A percentile compares a stretch with the other conserved stretches of the same genome.
Evolutionary conservation across 2,113 vertebrate species (phyloP).

Genomic region (Recurvirostra avosetta): DNA sequence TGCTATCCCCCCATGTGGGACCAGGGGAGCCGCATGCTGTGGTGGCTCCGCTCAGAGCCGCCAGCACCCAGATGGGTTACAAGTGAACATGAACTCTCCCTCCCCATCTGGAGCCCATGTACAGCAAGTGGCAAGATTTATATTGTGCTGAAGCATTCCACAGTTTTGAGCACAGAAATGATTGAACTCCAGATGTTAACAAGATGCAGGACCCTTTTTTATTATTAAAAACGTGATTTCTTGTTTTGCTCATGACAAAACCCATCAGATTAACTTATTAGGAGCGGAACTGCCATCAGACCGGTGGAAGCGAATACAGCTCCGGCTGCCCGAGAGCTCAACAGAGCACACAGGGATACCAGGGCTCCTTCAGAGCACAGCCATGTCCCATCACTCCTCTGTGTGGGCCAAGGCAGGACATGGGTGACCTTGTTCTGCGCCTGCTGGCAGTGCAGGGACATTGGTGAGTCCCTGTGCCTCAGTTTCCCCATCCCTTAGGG

Average conservation of each 20-base stretch:
- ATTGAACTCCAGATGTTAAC: conserved; percentile 85
- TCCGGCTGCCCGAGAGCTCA: background rate
- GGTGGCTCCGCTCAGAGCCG: conserved; percentile 63
- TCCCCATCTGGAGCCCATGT: conserved; percentile 79
- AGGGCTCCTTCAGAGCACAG: background rate
- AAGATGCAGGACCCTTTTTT: conserved; percentile 79
- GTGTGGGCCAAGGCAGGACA: background rate
- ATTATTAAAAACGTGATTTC: conserved; percentile 82
- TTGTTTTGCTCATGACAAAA: conserved; percentile 82
- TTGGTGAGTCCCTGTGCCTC: background rate
- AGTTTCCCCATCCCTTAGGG: background rate
- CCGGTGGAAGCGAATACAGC: conserved; percentile 10
- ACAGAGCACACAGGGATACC: background rate
- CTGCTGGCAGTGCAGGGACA: background rate
- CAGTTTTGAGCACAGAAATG: conserved; percentile 81
- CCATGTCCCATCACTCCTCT: background rate
- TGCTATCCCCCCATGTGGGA: background rate
- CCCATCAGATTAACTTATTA: conserved; percentile 79
- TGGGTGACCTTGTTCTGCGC: background rate
- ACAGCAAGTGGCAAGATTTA: conserved; percentile 79
- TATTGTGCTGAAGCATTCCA: conserved; percentile 81
- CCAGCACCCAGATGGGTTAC: conserved; percentile 72
- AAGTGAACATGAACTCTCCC: conserved; percentile 69
- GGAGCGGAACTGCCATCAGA: conserved; percentile 68
- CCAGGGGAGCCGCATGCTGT: conserved; percentile 11